Base-by-base conservation (phyloP, 2,113 vertebrate species). In the Nyctereutes procyonoides region DNA sequence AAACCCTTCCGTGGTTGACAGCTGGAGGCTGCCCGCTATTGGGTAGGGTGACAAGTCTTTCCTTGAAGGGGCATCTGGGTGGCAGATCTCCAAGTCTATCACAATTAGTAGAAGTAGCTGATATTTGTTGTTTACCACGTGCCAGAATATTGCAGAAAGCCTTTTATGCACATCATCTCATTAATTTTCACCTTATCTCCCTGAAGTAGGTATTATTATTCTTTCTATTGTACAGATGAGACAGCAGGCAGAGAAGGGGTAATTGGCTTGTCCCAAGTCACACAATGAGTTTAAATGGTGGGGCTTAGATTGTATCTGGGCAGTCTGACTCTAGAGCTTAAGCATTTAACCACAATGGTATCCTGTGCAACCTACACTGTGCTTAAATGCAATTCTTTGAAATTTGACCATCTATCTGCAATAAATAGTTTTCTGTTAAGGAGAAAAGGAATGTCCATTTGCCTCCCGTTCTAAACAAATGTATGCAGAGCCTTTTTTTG, bases 391-490 rank as follows among this genome's bases (percentile, higher is more conserved):
- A 62, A 12, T 20, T 85, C 51, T 35, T 90, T 51, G 17, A 88
- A 69, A 62, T 22, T 62, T 58, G 56, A 12, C 91, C 38, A 90
- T 74, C 26, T 38, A 58, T 24, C 53, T 22, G 4, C 1, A 81
- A 13, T 58, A 5, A 55, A 62, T 58, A 83, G 2, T 93, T 95
- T 95, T 83, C 81, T 79, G 7, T 63, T 86, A 92, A 94, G 81
- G 16, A 73, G 30, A 53, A 65, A 56, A 88, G 7, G 17, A 43
- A 69, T 73, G 32, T 8, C 32, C 3, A 22, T n/a, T 86, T 91
- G 9, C 67, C 8, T 89, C 28, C 35, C 10, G 12, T 93, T 53
- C n/a, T 93, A 88, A 93, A 90, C 0, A 35, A 24, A 67, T 5
- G 0, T 51, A 16, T 17, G 74, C 8, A 77, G 19, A 62, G n/a